These are phyloP conservation scores for Geophilus truncorum DNA, from an alignment of 2,888 invertebrate genomes.

Conservation along the genomic window DNA sequence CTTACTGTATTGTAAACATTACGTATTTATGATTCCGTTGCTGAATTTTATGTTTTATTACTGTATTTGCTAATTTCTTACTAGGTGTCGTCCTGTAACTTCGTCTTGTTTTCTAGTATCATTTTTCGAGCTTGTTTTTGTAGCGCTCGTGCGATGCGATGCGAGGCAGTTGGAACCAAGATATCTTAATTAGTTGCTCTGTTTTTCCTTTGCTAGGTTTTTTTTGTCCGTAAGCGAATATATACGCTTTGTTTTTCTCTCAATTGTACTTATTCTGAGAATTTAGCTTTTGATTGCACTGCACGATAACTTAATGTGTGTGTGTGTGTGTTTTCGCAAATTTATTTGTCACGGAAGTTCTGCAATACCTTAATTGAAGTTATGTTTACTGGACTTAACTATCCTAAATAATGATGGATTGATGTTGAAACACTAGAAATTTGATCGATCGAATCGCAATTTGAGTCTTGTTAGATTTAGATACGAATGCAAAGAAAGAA, in stretches of 20 bases:
- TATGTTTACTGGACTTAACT: neutral
- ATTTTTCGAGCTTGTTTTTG: slow-evolving; percentile 8
- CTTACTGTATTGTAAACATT: slow-evolving; percentile 30
- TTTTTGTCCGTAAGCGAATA: neutral
- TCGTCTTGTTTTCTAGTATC: neutral
- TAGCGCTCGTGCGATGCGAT: neutral
- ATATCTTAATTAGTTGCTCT: slow-evolving; percentile 8
- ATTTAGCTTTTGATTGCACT: neutral
- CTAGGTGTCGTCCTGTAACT: neutral
- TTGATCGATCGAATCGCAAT: neutral
- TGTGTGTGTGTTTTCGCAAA: no score
- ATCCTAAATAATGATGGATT: neutral
- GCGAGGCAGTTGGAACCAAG: neutral
- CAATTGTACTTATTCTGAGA: neutral
- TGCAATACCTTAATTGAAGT: neutral
- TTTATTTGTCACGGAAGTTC: neutral
- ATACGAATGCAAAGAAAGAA: no score
- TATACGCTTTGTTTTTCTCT: neutral
- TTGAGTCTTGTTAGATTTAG: neutral
- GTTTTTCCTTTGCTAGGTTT: slow-evolving; percentile 20
- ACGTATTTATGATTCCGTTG: neutral
- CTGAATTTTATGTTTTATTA: neutral
- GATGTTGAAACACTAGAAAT: neutral
- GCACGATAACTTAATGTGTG: neutral
- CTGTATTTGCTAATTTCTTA: neutral